Base-by-base conservation (phyloP, 2,113 vertebrate genomes). In the Ramphastos sulfuratus region DNA sequence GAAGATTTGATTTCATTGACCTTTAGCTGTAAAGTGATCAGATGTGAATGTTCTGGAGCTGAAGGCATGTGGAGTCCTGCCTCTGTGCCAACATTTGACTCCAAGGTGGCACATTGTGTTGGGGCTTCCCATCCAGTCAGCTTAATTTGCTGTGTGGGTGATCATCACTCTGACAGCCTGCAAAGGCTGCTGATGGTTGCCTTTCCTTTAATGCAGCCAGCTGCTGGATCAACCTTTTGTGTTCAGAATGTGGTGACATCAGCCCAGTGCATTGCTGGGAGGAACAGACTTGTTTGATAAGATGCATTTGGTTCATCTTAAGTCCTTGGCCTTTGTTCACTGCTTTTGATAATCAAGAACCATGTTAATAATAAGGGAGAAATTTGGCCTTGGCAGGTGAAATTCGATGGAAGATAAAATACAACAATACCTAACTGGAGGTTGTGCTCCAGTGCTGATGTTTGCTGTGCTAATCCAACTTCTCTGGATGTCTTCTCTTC, bases 401-500 rank as follows among this genome's bases (percentile, higher is more conserved):
- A 20, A 7, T 0, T 4, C 23, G 55, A 15, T 24, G 82, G 78
- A 42, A 48, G 35, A 28, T 14, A 6, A 2, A 28, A 28, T 15
- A 3, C 0, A 4, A 0, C 17, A 3, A 2, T 17, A 0, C 0
- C 1, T 6, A 37, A 4, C 11, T n/a, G 33, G 39, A 9, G 4
- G 7, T 4, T 3, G 48, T 30, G 60, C 9, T 3, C 42, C 6
- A 23, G 4, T 2, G 6, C 58, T 5, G 2, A 5, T 0, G 0
- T 6, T 25, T 15, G 3, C 1, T 20, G 0, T 2, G 0, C 67
- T 69, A 24, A 77, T 20, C 37, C 7, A 2, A 1, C 16, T 44
- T 66, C 33, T 54, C 42, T 46, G 30, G 15, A 3, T 92, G 30
- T 97, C 76, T 64, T 93, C 94, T 95, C 77, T 94, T 94, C 42